Base-by-base conservation (phyloP, 2,113 vertebrate genomes). In the Phrynosoma platyrhinos region DNA sequence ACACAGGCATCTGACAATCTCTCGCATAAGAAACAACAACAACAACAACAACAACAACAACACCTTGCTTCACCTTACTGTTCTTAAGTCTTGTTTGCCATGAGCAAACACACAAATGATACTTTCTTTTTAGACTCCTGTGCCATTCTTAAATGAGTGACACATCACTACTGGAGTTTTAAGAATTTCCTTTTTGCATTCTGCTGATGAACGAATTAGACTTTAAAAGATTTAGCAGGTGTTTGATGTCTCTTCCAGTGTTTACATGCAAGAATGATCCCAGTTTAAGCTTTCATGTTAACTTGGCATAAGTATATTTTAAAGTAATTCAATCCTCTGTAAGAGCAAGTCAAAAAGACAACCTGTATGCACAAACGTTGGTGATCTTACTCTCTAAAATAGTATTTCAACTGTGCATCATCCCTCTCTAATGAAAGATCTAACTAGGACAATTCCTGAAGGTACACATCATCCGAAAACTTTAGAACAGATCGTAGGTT, bases 131-230 rank as follows among this genome's bases (percentile, higher is more conserved):
- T 68, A 77, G 74, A 4, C 25, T 74, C 68, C 72, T 81, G 32
- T 62, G 85, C 72, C 78, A 72, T 86, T 87, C 23, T 87, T 77
- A 79, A 55, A 79, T 72, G 30, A 42, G 71, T 14, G 76, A 23
- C 0, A 23, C 6, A 10, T 62, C 7, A 71, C 47, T 80, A 36
- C 20, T 47, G 5, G 30, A 77, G 30, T 78, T 16, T 16, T 86
- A 85, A 87, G 64, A 36, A 66, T 12, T 78, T 84, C 40, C 68
- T 32, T 69, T 71, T 81, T 69, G 72, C 36, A 9, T 71, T 83
- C 85, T 90, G 85, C 71, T 85, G 42, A 0, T 0, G 74, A 82
- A 78, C 47, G 25, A 77, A 53, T 36, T 42, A 83, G 42, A 27
- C 18, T 82, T 66, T 55, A 13, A 53, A 86, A 27, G 23, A 71